phyloP scores from a whole-genome alignment of 2,113 vertebrate species.

The Ptychochromis oligacanthus region DNA sequence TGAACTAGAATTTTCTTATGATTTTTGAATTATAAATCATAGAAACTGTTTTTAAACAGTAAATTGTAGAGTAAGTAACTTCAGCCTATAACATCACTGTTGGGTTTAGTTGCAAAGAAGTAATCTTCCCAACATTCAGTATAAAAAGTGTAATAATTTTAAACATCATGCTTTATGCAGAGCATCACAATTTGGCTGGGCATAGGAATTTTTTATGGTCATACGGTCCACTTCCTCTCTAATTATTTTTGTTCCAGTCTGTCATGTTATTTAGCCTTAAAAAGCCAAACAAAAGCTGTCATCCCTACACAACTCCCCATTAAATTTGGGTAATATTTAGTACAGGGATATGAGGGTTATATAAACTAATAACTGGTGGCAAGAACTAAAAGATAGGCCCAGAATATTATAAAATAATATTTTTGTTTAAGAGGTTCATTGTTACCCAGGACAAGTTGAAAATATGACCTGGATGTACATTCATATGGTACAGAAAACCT shows the following conservation, averaged over 20 bases:
- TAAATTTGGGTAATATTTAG: not conserved
- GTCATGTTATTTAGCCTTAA: not conserved
- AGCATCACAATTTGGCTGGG: not conserved
- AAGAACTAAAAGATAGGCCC: not conserved
- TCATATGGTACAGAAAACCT: not conserved
- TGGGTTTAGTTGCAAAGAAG: not conserved
- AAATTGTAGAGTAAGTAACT: not conserved
- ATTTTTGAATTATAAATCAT: not conserved
- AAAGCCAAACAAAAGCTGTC: not conserved
- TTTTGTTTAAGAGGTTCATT: not conserved
- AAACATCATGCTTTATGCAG: rapidly evolving
- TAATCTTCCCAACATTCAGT: not conserved
- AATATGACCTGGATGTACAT: not conserved
- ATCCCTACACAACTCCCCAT: not conserved
- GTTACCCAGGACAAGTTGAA: not conserved
- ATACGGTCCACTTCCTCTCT: not conserved
- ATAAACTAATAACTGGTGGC: not conserved
- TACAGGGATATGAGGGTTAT: not conserved
- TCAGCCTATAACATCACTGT: not conserved
- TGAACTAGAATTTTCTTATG: not conserved
- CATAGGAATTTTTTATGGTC: not conserved
- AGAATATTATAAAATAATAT: rapidly evolving
- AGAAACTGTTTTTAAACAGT: not conserved
- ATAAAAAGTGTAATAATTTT: not conserved
- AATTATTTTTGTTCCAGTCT: not conserved